Percentiles rank a stretch among this genome's conserved stretches.
These are phyloP conservation scores for Spondyliosoma cantharus DNA, from an alignment of 2,797 vertebrate species.

Conservation along the genomic window DNA sequence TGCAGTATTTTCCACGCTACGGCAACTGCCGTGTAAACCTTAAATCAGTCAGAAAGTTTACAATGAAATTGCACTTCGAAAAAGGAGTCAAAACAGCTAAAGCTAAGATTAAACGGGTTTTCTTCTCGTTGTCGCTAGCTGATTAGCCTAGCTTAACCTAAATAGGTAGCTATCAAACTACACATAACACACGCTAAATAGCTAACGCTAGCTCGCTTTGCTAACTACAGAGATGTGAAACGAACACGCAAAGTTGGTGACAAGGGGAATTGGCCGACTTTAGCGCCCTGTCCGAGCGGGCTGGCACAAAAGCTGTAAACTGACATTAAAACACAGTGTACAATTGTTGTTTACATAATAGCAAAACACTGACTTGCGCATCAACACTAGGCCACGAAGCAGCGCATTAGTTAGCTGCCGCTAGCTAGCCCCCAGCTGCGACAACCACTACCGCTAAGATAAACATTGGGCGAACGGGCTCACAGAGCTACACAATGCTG, in stretches of 20 bases:
- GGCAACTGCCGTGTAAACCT: not conserved
- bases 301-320: not conserved
- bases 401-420: slow-evolving; percentile 53
- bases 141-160: slow-evolving; percentile 78
- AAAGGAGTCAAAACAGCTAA: not conserved
- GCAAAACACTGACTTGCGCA: slow-evolving; percentile 72
- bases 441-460: slow-evolving; percentile 8
- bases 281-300: too few species aligned
- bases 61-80: not conserved
- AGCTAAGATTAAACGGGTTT: slow-evolving; percentile 20
- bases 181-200: slow-evolving; percentile 64
- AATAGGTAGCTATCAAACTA: slow-evolving; percentile 69
- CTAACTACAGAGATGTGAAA: slow-evolving; percentile 44
- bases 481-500: slow-evolving; percentile 39
- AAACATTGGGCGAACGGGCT: slow-evolving; percentile 37
- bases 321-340: slow-evolving; percentile 5
- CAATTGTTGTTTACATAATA: slow-evolving; percentile 79
- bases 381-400: slow-evolving; percentile 74
- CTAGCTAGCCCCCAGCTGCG: slow-evolving; percentile 29
- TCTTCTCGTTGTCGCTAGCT: slow-evolving; percentile 49
- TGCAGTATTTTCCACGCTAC: not conserved
- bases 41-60: not conserved
- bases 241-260: not conserved
- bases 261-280: not conserved
- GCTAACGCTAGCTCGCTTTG: slow-evolving; percentile 47